Conservation (phyloP, 1,140 invertebrate genomes). For the Atta colombica region DNA sequence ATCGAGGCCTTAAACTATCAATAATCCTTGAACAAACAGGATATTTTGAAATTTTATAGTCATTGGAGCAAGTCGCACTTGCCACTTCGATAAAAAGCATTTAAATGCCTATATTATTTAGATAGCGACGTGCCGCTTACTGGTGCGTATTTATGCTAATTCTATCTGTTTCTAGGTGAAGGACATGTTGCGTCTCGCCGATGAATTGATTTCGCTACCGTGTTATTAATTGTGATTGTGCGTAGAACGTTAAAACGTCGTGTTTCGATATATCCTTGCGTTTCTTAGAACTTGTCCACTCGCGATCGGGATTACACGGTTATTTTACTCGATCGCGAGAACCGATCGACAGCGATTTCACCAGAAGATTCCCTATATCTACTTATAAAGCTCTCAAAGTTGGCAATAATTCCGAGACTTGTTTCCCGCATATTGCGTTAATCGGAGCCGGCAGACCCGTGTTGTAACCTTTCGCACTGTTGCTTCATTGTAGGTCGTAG, state of each 20-base stretch:
- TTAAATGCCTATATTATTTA: constrained; percentile 53
- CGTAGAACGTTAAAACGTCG: neutral
- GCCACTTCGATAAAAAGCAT: constrained; percentile 33
- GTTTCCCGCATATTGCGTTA: constrained; percentile 26
- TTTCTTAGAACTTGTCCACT: neutral
- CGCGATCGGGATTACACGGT: neutral
- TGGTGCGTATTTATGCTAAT: constrained; percentile 44
- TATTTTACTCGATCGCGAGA: neutral
- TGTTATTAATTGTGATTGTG: constrained; percentile 17
- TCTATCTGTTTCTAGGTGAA: constrained; percentile 58
- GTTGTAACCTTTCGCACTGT: constrained; percentile 34
- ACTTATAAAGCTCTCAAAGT: neutral
- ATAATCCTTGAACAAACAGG: neutral
- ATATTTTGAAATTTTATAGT: constrained; percentile 11
- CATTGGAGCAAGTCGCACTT: neutral
- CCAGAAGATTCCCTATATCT: neutral
- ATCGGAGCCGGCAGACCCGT: constrained; percentile 17
- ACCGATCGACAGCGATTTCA: neutral
- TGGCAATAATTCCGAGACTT: constrained; percentile 9
- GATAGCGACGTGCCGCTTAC: constrained; percentile 33
- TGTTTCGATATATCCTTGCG: neutral
- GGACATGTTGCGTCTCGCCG: constrained; percentile 34
- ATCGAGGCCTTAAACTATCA: constrained; percentile 5
- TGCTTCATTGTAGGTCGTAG: neutral
- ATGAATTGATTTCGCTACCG: constrained; percentile 40